These are phyloP conservation scores for Anguilla rostrata DNA, from an alignment of 2,113 vertebrate species.

Conservation along the genomic window DNA sequence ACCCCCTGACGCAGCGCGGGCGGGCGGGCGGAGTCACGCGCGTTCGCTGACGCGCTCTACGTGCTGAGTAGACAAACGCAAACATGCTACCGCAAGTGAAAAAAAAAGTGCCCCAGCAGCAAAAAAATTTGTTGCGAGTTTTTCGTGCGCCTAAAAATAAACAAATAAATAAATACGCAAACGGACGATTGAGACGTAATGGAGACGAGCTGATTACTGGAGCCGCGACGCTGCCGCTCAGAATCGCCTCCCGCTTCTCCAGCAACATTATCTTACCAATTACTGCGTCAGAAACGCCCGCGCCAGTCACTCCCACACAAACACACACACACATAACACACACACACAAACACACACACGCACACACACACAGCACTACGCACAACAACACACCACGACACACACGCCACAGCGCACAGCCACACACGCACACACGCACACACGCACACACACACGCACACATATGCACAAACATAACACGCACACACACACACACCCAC, in stretches of 20 bases:
- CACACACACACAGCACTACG: no score
- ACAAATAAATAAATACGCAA: conserved; percentile 69
- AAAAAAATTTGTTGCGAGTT: conserved; percentile 47
- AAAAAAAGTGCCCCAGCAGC: conserved; percentile 65
- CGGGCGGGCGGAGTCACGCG: conserved; percentile 46
- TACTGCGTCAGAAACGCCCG: conserved; percentile 42
- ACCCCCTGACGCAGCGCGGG: conserved; percentile 45
- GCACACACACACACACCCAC: not conserved
- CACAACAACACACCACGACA: no score
- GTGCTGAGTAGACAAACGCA: conserved; percentile 74
- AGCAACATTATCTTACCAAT: conserved; percentile 34
- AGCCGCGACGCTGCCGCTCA: conserved; percentile 1
- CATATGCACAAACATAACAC: no score
- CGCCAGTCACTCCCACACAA: conserved; percentile 40
- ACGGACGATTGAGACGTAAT: conserved; percentile 59
- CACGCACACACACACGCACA: no score
- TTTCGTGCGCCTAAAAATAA: conserved; percentile 60
- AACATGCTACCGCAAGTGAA: conserved; percentile 74
- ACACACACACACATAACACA: not conserved
- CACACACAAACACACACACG: no score
- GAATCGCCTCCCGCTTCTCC: conserved; percentile 21
- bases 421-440: no score
- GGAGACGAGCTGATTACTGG: conserved; percentile 14
- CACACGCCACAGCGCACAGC: no score
- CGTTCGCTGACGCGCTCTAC: conserved; percentile 58